Percentiles rank a stretch among this genome's conserved stretches.
Evolutionary conservation across 2,113 vertebrate genomes (phyloP).

Genomic region (Octodon degus): DNA sequence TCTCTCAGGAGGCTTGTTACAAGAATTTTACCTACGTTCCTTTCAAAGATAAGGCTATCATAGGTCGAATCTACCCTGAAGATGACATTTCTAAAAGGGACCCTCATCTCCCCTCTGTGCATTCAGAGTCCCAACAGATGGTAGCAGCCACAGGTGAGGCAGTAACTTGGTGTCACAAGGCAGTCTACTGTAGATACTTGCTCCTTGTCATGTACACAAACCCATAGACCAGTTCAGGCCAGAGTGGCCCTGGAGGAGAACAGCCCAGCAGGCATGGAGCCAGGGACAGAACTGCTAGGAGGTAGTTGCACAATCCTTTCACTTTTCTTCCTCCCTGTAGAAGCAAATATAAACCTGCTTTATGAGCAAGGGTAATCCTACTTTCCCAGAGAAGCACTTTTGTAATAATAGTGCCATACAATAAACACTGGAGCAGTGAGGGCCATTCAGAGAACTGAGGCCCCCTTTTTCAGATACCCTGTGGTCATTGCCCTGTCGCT

Average conservation of each 20-base stretch:
- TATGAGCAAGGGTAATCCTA: background rate
- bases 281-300: background rate
- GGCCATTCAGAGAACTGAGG: slow-evolving; percentile 26
- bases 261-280: background rate
- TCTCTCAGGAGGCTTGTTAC: slow-evolving; percentile 22
- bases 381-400: slow-evolving; percentile 33
- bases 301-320: background rate
- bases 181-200: background rate
- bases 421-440: background rate
- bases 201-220: background rate
- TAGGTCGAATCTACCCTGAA: background rate
- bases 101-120: no score
- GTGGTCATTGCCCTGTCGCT: background rate
- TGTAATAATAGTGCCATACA: background rate
- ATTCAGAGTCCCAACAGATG: background rate
- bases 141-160: fast-evolving
- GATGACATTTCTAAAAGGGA: background rate
- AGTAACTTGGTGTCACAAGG: background rate
- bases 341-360: slow-evolving; percentile 61
- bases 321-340: background rate
- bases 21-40: slow-evolving; percentile 45
- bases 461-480: background rate
- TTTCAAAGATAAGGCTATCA: slow-evolving; percentile 12
- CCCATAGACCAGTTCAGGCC: background rate
- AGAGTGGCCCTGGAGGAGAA: background rate